Evolutionary conservation across 2,113 vertebrate species (phyloP).

Genomic region (Prietella phreatophila): DNA sequence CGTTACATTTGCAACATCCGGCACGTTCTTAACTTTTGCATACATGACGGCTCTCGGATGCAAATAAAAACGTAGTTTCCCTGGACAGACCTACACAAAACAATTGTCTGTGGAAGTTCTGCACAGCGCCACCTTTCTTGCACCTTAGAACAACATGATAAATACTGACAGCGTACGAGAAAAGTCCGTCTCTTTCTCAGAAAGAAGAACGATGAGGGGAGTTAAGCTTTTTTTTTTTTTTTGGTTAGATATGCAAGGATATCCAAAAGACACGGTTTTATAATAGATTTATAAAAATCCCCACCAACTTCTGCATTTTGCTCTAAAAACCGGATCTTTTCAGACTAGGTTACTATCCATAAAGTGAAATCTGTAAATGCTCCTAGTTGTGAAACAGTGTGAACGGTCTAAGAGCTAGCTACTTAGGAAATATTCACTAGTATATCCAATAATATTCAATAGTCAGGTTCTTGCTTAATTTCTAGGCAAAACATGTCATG

Average conservation of each 20-base stretch:
- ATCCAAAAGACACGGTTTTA: not conserved
- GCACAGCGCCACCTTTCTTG: not conserved
- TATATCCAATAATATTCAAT: too few relatives aligned
- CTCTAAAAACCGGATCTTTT: too few relatives aligned
- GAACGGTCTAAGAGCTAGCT: not conserved
- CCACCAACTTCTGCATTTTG: too few relatives aligned
- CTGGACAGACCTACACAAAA: not conserved
- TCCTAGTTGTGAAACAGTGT: too few relatives aligned
- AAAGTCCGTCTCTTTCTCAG: not conserved
- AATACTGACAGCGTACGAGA: not conserved
- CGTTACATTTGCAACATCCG: not conserved
- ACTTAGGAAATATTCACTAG: not conserved
- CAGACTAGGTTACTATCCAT: too few relatives aligned
- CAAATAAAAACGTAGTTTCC: not conserved
- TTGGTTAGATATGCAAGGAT: not conserved
- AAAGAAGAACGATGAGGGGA: not conserved
- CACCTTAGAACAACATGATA: not conserved
- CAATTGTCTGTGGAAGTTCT: not conserved
- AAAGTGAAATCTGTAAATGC: too few relatives aligned
- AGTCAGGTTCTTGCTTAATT: not conserved
- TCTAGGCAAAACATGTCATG: not conserved
- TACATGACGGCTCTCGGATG: not conserved
- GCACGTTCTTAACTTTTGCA: not conserved
- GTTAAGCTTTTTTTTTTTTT: not conserved
- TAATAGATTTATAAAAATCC: too few relatives aligned